Evolutionary conservation across 2,888 invertebrate genomes (phyloP).

Genomic region (Lasioglossum lativentre): DNA sequence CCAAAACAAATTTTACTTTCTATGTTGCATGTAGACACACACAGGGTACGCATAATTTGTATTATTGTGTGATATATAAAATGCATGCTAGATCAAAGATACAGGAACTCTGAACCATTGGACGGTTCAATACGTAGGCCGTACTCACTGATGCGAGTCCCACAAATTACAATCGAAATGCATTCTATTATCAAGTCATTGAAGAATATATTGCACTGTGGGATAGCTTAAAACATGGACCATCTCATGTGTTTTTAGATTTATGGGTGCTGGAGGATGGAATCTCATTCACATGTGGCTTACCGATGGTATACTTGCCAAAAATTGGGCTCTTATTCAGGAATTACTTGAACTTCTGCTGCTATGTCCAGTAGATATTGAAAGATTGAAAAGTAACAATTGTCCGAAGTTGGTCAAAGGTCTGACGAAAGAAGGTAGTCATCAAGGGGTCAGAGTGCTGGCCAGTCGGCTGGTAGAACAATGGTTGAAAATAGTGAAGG

Average conservation of each 20-base stretch:
- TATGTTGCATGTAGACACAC: slow-evolving; percentile 73
- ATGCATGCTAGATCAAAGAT: slow-evolving; percentile 78
- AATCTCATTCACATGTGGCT: slow-evolving; percentile 95
- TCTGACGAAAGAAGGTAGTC: slow-evolving; percentile 92
- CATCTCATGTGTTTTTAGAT: slow-evolving; percentile 85
- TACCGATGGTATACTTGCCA: slow-evolving; percentile 92
- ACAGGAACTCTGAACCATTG: slow-evolving; percentile 81
- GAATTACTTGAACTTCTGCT: slow-evolving; percentile 94
- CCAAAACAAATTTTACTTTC: neutral
- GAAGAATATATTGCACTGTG: neutral
- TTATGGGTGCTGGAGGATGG: slow-evolving; percentile 97
- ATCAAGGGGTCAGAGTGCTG: slow-evolving; percentile 91
- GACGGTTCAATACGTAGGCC: slow-evolving; percentile 73
- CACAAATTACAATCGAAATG: slow-evolving; percentile 63
- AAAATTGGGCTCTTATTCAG: slow-evolving; percentile 94
- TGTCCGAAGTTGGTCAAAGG: slow-evolving; percentile 96
- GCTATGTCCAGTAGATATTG: slow-evolving; percentile 95
- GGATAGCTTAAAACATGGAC: neutral
- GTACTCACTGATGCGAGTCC: slow-evolving; percentile 81
- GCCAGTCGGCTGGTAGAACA: slow-evolving; percentile 94
- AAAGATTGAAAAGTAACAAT: slow-evolving; percentile 95
- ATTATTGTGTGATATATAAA: slow-evolving; percentile 68
- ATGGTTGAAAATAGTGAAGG: slow-evolving; percentile 96
- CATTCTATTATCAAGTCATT: neutral
- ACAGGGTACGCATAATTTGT: slow-evolving; percentile 60